These are phyloP conservation scores for Carassius carassius DNA, from an alignment of 2,113 vertebrate species.

Conservation along the genomic window DNA sequence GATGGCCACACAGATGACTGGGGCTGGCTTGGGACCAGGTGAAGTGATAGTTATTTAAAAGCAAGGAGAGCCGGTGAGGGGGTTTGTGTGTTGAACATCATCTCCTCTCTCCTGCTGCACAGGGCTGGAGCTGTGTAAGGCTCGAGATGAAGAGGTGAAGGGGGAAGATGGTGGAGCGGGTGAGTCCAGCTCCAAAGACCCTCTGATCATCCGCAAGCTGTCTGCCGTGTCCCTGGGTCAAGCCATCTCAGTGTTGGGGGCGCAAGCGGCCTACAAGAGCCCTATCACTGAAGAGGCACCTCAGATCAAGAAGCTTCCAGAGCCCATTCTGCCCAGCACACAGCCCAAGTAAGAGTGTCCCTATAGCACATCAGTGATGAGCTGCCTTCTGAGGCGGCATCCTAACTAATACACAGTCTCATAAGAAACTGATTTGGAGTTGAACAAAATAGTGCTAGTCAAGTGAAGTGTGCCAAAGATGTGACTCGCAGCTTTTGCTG, in stretches of 20 bases:
- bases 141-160: slow-evolving; percentile 67
- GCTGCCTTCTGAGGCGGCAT: no score
- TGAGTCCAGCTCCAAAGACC: slow-evolving; percentile 72
- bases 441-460: no score
- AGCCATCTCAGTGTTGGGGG: slow-evolving; percentile 88
- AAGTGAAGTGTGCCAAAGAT: no score
- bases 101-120: neutral
- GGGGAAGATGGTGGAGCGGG: slow-evolving; percentile 69
- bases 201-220: slow-evolving; percentile 83
- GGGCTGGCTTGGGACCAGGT: no score
- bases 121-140: slow-evolving; percentile 87
- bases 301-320: slow-evolving; percentile 82
- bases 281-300: slow-evolving; percentile 62
- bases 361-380: no score
- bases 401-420: no score
- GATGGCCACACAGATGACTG: no score
- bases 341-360: slow-evolving; percentile 80
- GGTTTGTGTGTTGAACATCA: neutral
- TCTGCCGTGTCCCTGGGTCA: slow-evolving; percentile 78
- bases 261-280: slow-evolving; percentile 63
- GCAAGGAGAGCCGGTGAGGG: no score
- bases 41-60: no score
- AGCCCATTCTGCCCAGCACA: slow-evolving; percentile 84
- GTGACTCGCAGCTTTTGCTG: no score
- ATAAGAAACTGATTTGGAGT: no score